Evolutionary conservation across 2,888 invertebrate species (phyloP).

Genomic region (Ypsolopha sequella): DNA sequence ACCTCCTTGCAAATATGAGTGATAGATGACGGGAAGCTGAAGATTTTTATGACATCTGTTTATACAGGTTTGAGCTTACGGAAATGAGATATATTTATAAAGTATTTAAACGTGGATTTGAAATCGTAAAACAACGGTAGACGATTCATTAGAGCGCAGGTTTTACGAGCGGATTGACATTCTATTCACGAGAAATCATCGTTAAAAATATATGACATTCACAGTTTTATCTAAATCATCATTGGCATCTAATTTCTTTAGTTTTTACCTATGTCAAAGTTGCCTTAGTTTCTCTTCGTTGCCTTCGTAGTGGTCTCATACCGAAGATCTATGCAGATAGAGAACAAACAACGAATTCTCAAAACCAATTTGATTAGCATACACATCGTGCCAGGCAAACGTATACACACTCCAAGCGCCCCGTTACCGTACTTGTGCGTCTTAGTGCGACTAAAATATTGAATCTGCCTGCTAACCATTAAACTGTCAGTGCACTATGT

Average conservation of each 20-base stretch:
- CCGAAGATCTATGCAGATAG: not conserved
- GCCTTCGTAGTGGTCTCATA: too few relatives aligned
- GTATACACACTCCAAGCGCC: not conserved
- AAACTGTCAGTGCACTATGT: conserved; percentile 16
- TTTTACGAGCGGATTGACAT: too few relatives aligned
- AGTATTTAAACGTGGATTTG: not conserved
- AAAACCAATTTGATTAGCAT: conserved; percentile 1
- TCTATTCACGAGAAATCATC: too few relatives aligned
- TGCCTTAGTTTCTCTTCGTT: too few relatives aligned
- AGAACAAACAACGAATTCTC: not conserved
- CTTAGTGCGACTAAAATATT: not conserved
- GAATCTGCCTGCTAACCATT: conserved; percentile 12
- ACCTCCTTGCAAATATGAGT: not conserved
- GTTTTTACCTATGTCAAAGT: too few relatives aligned
- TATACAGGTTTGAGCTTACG: not conserved
- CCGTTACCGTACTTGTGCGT: not conserved
- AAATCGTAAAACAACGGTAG: too few relatives aligned
- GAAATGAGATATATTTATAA: too few relatives aligned
- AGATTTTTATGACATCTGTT: not conserved
- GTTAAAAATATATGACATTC: too few relatives aligned
- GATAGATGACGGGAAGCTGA: conserved; percentile 4
- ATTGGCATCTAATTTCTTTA: too few relatives aligned
- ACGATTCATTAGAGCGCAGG: too few relatives aligned
- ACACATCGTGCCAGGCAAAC: not conserved
- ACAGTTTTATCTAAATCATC: too few relatives aligned